These are phyloP conservation scores for Takifugu ocellatus DNA, from an alignment of 2,797 vertebrate genomes.

Conservation along the genomic window DNA sequence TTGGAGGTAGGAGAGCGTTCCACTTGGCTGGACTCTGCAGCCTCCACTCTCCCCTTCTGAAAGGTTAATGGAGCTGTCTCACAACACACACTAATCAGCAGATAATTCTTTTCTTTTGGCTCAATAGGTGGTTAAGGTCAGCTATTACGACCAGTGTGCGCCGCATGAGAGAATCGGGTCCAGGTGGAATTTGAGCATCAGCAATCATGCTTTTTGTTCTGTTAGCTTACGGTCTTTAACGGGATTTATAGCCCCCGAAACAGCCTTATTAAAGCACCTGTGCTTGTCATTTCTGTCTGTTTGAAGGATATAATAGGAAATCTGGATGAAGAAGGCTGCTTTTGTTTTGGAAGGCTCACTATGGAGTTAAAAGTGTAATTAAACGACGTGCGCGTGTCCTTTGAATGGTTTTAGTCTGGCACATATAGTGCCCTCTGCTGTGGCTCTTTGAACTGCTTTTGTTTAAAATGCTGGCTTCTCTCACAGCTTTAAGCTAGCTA, in stretches of 20 bases:
- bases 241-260: background rate
- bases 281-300: too few species aligned
- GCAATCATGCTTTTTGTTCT: background rate
- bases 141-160: conserved; percentile 44
- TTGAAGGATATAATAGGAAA: too few species aligned
- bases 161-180: conserved; percentile 26
- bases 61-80: conserved; percentile 73
- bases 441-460: conserved; percentile 25
- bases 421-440: conserved; percentile 2
- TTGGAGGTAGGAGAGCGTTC: conserved; percentile 39
- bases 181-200: conserved; percentile 19
- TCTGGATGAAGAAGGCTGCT: too few species aligned
- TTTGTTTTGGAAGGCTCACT: too few species aligned
- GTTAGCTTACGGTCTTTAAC: background rate
- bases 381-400: too few species aligned
- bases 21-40: conserved; percentile 59
- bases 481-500: conserved; percentile 18
- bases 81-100: conserved; percentile 69
- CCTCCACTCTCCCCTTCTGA: conserved; percentile 60
- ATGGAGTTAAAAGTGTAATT: background rate
- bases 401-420: too few species aligned
- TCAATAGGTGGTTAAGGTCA: conserved; percentile 57
- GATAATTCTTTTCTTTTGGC: conserved; percentile 64
- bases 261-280: too few species aligned
- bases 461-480: conserved; percentile 31